phyloP scores from a whole-genome alignment of 2,888 invertebrate genomes.

The Noctua comes region DNA sequence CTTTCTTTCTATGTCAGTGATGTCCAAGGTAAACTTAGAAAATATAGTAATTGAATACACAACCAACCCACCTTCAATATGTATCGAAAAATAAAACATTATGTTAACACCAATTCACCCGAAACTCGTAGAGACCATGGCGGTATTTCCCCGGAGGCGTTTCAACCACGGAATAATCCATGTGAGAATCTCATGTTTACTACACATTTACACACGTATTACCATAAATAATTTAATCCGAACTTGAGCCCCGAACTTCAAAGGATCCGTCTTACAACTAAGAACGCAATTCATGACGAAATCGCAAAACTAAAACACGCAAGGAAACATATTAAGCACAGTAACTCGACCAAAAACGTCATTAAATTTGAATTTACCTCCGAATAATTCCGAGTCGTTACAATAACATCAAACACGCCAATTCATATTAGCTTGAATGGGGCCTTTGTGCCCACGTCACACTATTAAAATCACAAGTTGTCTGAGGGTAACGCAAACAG shows the following conservation, averaged over 20 bases:
- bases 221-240: slow-evolving; percentile 39
- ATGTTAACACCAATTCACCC: neutral
- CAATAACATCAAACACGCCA: slow-evolving; percentile 71
- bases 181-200: slow-evolving; percentile 21
- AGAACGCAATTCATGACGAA: slow-evolving; percentile 36
- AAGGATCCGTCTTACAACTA: slow-evolving; percentile 29
- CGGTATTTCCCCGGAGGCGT: slow-evolving; percentile 34
- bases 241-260: slow-evolving; percentile 30
- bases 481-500: slow-evolving; percentile 82
- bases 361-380: slow-evolving; percentile 61
- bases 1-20: neutral
- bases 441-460: slow-evolving; percentile 73
- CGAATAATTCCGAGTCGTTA: slow-evolving; percentile 48
- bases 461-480: slow-evolving; percentile 85
- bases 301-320: slow-evolving; percentile 43
- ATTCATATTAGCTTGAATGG: slow-evolving; percentile 70
- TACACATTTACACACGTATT: slow-evolving; percentile 13
- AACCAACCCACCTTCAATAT: neutral
- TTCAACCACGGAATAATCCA: slow-evolving; percentile 43
- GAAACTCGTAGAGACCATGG: slow-evolving; percentile 4
- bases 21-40: neutral
- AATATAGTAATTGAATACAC: neutral
- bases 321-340: slow-evolving; percentile 27
- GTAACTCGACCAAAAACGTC: slow-evolving; percentile 44
- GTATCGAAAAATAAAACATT: slow-evolving; percentile 15